These are phyloP conservation scores for Limanda limanda DNA, from an alignment of 2,113 vertebrate species.

Conservation along the genomic window DNA sequence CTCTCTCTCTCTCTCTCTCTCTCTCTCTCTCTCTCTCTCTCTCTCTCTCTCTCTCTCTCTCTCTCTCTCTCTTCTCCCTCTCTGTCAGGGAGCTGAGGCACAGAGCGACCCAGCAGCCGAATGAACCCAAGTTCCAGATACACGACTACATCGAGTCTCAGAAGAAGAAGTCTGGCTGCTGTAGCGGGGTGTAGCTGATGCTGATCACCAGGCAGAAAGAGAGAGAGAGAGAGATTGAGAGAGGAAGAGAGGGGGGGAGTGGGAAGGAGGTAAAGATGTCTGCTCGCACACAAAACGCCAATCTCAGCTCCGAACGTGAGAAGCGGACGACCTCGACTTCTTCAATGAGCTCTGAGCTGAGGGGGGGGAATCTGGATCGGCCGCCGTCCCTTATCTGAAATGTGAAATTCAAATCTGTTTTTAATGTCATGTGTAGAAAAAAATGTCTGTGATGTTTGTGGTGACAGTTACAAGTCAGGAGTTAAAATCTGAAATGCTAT, in stretches of 20 bases:
- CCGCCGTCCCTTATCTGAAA: slow-evolving; percentile 64
- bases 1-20: slow-evolving; percentile 34
- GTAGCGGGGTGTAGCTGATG: slow-evolving; percentile 81
- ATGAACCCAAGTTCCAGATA: slow-evolving; percentile 94
- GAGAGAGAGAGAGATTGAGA: slow-evolving; percentile 13
- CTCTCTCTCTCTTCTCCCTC: slow-evolving; percentile 24
- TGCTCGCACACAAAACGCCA: slow-evolving; percentile 51
- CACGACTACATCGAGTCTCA: slow-evolving; percentile 93
- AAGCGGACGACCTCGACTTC: slow-evolving; percentile 35
- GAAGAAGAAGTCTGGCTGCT: slow-evolving; percentile 91
- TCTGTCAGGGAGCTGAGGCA: slow-evolving; percentile 91
- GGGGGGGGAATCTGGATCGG: slow-evolving; percentile 51
- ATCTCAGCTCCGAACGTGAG: slow-evolving; percentile 52
- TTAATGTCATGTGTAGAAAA: slow-evolving; percentile 59
- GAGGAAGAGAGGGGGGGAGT: not conserved
- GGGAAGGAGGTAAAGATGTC: slow-evolving; percentile 20
- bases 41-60: no score
- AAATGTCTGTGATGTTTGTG: slow-evolving; percentile 73
- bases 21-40: slow-evolving; percentile 15
- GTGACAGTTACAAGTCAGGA: slow-evolving; percentile 66
- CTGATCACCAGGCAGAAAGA: slow-evolving; percentile 24
- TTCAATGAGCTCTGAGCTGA: slow-evolving; percentile 28
- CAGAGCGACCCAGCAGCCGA: slow-evolving; percentile 78
- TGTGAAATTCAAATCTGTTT: slow-evolving; percentile 66
- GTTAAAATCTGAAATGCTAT: slow-evolving; percentile 56